phyloP scores from a whole-genome alignment of 1,140 invertebrate species.

The Platorchestia sp. region DNA sequence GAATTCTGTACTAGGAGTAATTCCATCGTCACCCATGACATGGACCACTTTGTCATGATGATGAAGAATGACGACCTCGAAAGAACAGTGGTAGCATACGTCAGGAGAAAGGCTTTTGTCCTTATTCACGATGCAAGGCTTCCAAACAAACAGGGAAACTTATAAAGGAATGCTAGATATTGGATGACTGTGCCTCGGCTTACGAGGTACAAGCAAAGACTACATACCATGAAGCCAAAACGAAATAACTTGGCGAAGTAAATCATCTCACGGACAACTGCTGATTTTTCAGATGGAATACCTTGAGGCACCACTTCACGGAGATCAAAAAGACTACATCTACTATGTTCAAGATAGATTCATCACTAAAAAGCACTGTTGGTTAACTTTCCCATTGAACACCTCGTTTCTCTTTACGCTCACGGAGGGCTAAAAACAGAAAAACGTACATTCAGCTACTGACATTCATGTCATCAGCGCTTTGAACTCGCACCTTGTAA shows the following conservation, averaged over 20 bases:
- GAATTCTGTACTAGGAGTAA: not conserved
- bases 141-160: not conserved
- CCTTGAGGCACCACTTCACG: not conserved
- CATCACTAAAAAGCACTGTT: not conserved
- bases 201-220: not conserved
- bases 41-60: not conserved
- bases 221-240: not conserved
- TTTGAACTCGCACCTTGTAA: not conserved
- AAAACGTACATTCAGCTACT: too few relatives aligned
- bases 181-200: not conserved
- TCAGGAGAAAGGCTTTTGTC: not conserved
- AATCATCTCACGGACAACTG: not conserved
- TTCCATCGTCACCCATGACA: not conserved
- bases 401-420: not conserved
- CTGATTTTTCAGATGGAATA: not conserved
- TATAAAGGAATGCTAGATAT: not conserved
- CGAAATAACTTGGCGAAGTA: not conserved
- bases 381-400: not conserved
- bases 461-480: too few relatives aligned
- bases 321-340: not conserved
- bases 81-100: not conserved
- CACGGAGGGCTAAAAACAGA: too few relatives aligned
- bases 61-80: not conserved
- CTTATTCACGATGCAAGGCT: not conserved
- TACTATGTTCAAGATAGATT: not conserved